phyloP scores from a whole-genome alignment of 2,797 vertebrate genomes.

The Apogon talboti region DNA sequence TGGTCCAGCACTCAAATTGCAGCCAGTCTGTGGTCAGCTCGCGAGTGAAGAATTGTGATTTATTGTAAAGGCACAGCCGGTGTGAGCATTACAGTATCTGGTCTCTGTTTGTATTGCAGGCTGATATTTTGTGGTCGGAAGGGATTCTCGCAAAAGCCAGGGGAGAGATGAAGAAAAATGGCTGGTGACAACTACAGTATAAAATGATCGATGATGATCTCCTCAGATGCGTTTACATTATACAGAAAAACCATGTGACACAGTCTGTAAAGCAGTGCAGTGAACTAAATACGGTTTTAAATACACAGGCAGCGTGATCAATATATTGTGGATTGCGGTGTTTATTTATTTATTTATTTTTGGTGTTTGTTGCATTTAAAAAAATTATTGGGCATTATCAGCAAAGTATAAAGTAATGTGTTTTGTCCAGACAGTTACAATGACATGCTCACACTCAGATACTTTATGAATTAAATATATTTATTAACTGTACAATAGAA shows the following conservation, averaged over 20 bases:
- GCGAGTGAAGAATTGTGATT: slow-evolving; percentile 56
- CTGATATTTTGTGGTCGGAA: slow-evolving; percentile 62
- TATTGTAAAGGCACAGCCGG: slow-evolving; percentile 62
- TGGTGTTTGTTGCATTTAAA: background rate
- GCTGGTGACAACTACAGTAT: slow-evolving; percentile 61
- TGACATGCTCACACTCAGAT: background rate
- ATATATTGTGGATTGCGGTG: no score
- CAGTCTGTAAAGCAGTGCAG: slow-evolving; percentile 2
- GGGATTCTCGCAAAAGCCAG: slow-evolving; percentile 45
- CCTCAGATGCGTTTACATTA: slow-evolving; percentile 52
- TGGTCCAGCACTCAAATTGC: slow-evolving; percentile 59
- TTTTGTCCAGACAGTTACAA: background rate
- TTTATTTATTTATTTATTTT: no score
- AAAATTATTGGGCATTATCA: background rate
- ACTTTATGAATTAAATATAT: background rate
- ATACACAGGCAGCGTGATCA: no score
- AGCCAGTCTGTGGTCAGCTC: slow-evolving; percentile 58
- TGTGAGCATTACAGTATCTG: slow-evolving; percentile 63
- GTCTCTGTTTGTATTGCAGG: slow-evolving; percentile 62
- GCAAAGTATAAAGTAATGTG: background rate
- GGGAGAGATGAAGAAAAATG: slow-evolving; percentile 45
- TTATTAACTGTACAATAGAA: slow-evolving; percentile 11
- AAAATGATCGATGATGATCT: slow-evolving; percentile 66
- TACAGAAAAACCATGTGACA: slow-evolving; percentile 13
- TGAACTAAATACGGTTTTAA: background rate